Evolutionary conservation across 2,888 invertebrate genomes (phyloP).

Genomic region (Griposia aprilina): DNA sequence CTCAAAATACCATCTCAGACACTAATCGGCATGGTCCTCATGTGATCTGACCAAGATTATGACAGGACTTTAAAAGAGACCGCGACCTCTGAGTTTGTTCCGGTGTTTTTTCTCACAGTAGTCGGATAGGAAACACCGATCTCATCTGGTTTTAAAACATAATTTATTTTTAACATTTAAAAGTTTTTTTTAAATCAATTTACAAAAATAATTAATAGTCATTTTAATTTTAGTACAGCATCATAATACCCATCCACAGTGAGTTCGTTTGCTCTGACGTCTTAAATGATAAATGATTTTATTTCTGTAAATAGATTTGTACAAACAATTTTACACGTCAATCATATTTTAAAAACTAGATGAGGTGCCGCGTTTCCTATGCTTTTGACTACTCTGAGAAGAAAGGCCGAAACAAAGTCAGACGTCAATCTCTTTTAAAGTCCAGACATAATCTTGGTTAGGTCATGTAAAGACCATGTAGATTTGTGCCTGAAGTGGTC

Average conservation of each 20-base stretch:
- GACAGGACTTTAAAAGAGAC: neutral
- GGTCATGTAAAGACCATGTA: too few species aligned
- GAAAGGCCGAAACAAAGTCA: too few species aligned
- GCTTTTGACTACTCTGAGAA: too few species aligned
- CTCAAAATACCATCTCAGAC: neutral
- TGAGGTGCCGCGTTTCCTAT: too few species aligned
- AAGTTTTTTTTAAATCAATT: neutral
- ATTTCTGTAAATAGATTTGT: too few species aligned
- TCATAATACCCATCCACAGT: neutral
- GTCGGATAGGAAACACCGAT: neutral
- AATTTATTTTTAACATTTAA: neutral
- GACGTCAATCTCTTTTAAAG: too few species aligned
- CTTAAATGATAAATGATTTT: too few species aligned
- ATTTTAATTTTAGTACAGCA: neutral
- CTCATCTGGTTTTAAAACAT: too few species aligned
- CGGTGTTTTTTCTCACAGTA: neutral
- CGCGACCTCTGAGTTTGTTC: neutral
- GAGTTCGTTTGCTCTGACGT: neutral
- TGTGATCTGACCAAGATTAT: neutral
- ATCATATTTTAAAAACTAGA: too few species aligned
- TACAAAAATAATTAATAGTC: neutral
- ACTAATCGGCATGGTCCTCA: neutral
- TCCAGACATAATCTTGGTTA: too few species aligned
- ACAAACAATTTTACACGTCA: too few species aligned
- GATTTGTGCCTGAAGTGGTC: too few species aligned